Evolutionary conservation across 2,888 invertebrate species (phyloP).

Genomic region (Sepioteuthis lessoniana): DNA sequence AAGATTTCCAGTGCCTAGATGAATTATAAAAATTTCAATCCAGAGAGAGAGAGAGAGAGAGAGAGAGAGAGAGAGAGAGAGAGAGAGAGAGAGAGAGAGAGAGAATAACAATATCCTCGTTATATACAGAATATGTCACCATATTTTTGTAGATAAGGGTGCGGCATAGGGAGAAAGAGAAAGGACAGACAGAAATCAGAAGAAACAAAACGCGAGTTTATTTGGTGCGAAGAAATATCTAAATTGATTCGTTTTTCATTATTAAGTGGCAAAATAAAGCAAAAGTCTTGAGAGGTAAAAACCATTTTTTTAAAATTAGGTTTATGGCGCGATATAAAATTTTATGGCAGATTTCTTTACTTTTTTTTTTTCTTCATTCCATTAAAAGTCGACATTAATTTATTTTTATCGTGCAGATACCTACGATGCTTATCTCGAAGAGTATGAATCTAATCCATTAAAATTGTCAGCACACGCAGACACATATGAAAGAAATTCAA

Average conservation of each 20-base stretch:
- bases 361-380: too few relatives aligned
- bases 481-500: background rate
- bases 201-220: background rate
- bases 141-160: too few relatives aligned
- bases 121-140: background rate
- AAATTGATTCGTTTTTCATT: background rate
- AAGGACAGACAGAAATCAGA: too few relatives aligned
- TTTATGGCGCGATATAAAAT: background rate
- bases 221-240: background rate
- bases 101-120: too few relatives aligned
- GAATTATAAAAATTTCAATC: too few relatives aligned
- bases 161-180: too few relatives aligned
- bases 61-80: too few relatives aligned
- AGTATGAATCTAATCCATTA: background rate
- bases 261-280: background rate
- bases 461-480: background rate
- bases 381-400: background rate
- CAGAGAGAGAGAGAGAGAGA: too few relatives aligned
- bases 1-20: too few relatives aligned
- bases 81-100: too few relatives aligned
- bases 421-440: background rate
- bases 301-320: background rate
- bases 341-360: too few relatives aligned
- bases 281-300: background rate
- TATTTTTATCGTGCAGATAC: background rate